phyloP scores from a whole-genome alignment of 1,140 invertebrate genomes.

The Procambarus virginalis region DNA sequence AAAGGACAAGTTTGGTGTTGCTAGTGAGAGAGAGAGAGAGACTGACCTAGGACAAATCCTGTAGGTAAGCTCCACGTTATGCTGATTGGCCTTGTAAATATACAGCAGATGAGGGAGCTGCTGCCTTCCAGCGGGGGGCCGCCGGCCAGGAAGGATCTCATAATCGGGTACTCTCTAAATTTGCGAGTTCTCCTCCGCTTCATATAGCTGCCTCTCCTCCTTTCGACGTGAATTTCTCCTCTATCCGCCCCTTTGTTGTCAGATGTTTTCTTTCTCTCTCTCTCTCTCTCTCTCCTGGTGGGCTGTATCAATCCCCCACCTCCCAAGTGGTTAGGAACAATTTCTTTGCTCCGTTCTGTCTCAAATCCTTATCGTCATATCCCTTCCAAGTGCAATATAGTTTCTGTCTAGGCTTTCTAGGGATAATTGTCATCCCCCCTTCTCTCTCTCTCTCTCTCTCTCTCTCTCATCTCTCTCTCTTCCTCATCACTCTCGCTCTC shows the following conservation, averaged over 20 bases:
- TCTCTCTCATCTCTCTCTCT: constrained; percentile 5
- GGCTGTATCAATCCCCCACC: no score
- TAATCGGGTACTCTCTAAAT: neutral
- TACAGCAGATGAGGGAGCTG: constrained; percentile 39
- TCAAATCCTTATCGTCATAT: no score
- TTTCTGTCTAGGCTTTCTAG: no score
- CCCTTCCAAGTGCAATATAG: no score
- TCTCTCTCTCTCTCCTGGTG: constrained; percentile 1
- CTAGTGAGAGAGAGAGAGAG: neutral
- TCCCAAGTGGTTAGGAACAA: no score
- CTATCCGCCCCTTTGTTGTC: constrained; percentile 11
- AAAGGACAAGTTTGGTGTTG: no score
- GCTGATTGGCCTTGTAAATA: constrained; percentile 54
- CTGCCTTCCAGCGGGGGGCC: neutral
- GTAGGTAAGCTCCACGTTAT: constrained; percentile 31
- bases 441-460: neutral
- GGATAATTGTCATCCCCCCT: no score
- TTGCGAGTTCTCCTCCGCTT: no score
- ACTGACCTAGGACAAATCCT: constrained; percentile 7
- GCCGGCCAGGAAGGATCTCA: neutral
- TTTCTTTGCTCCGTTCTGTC: no score
- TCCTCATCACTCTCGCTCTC: neutral
- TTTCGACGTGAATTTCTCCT: constrained; percentile 26
- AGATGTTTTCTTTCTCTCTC: neutral
- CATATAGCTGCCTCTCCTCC: neutral